phyloP scores from a whole-genome alignment of 1,140 invertebrate genomes.

The Bombus superbus region DNA sequence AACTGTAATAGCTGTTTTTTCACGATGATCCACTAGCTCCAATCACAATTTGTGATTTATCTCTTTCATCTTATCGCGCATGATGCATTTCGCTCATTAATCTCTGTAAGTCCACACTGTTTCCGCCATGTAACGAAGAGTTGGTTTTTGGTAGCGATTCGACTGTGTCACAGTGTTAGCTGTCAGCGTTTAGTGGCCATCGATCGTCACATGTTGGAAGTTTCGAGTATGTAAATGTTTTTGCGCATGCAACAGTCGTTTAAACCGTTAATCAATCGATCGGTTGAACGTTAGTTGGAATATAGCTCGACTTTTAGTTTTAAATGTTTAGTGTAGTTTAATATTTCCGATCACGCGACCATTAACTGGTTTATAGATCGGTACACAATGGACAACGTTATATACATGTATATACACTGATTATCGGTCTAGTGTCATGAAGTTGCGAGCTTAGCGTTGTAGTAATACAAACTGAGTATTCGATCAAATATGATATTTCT shows the following conservation, averaged over 20 bases:
- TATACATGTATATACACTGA: not conserved
- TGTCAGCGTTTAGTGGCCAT: not conserved
- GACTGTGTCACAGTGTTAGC: not conserved
- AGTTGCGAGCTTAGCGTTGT: not conserved
- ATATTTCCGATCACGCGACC: not conserved
- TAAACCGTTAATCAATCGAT: not conserved
- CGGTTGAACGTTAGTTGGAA: not conserved
- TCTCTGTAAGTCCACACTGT: not conserved
- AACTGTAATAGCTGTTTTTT: not conserved
- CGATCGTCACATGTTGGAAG: not conserved
- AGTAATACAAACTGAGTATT: not conserved
- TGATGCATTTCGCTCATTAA: not conserved
- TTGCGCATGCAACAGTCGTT: not conserved
- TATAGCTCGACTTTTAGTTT: not conserved
- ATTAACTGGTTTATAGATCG: not conserved
- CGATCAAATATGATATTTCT: too few relatives aligned
- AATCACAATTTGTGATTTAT: not conserved
- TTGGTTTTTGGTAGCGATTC: not conserved
- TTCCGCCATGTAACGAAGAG: not conserved
- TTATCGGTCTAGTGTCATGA: not conserved
- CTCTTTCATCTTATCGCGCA: not conserved
- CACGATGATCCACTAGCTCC: too few relatives aligned
- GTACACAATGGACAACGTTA: not conserved
- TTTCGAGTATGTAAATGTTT: not conserved
- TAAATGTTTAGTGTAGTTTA: not conserved